Percentiles rank a stretch among this genome's conserved stretches.
These are phyloP conservation scores for Saguinus imperator DNA, from an alignment of 2,113 vertebrate species.

Conservation along the genomic window DNA sequence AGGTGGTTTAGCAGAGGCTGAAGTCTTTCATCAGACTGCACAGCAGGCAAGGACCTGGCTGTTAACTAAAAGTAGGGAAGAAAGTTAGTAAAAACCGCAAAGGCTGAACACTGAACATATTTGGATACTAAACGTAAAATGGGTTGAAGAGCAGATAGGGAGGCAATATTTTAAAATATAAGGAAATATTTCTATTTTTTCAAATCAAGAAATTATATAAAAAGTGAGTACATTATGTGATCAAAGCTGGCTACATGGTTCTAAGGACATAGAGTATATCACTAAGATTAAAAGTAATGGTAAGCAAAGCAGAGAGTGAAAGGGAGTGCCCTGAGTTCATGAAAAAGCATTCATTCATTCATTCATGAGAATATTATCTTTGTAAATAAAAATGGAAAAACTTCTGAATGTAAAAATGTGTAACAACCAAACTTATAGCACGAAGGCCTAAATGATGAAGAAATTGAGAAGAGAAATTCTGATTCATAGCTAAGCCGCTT, in stretches of 20 bases:
- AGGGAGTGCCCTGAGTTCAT: neutral
- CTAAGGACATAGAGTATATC: neutral
- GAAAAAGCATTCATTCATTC: neutral
- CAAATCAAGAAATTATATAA: neutral
- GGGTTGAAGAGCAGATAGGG: accelerated
- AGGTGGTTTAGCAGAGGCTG: conserved; percentile 96
- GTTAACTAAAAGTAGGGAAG: conserved; percentile 89
- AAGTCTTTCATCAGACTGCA: conserved; percentile 97
- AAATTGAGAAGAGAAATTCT: neutral
- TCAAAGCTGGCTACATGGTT: neutral
- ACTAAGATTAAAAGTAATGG: neutral
- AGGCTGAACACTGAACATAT: neutral
- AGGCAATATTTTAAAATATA: neutral
- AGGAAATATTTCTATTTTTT: neutral
- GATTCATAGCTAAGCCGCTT: neutral
- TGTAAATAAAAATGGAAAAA: conserved; percentile 35
- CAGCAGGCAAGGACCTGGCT: conserved; percentile 91
- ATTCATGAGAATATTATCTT: neutral
- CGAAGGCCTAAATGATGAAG: neutral
- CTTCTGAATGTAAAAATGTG: neutral
- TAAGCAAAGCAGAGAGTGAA: neutral
- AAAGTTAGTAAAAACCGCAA: neutral
- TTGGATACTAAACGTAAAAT: neutral
- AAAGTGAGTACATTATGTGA: neutral
- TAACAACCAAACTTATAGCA: neutral